phyloP scores from a whole-genome alignment of 2,888 invertebrate genomes.

The Globia sparganii region DNA sequence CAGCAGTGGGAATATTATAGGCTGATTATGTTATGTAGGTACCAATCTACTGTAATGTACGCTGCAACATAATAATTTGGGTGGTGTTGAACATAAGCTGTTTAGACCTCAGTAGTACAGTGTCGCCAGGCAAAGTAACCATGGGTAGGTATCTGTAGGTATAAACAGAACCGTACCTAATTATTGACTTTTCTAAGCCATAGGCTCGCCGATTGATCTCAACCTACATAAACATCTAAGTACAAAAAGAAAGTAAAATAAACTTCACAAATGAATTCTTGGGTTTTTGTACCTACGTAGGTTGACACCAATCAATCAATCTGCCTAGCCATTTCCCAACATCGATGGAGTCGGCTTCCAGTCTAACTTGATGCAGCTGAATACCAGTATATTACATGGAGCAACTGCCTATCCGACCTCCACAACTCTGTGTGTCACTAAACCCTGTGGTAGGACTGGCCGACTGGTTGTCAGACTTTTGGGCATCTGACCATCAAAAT shows the following conservation, averaged over 20 bases:
- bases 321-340: not conserved
- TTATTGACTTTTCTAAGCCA: conserved; percentile 1
- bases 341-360: not conserved
- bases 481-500: not conserved
- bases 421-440: not conserved
- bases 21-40: too few relatives aligned
- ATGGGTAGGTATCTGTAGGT: conserved; percentile 1
- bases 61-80: not conserved
- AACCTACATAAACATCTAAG: not conserved
- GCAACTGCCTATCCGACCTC: not conserved
- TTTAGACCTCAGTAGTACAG: not conserved
- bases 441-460: too few relatives aligned
- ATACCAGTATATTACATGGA: not conserved
- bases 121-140: not conserved
- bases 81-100: not conserved
- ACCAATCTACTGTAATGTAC: not conserved
- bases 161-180: not conserved
- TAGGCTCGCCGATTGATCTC: conserved; percentile 4
- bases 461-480: too few relatives aligned
- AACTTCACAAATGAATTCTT: not conserved
- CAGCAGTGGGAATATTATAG: too few relatives aligned
- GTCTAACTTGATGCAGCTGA: not conserved
- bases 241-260: not conserved
- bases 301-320: not conserved
- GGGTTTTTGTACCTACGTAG: not conserved